Conservation (phyloP, 2,888 invertebrate genomes). For the Dendrolimus houi region DNA sequence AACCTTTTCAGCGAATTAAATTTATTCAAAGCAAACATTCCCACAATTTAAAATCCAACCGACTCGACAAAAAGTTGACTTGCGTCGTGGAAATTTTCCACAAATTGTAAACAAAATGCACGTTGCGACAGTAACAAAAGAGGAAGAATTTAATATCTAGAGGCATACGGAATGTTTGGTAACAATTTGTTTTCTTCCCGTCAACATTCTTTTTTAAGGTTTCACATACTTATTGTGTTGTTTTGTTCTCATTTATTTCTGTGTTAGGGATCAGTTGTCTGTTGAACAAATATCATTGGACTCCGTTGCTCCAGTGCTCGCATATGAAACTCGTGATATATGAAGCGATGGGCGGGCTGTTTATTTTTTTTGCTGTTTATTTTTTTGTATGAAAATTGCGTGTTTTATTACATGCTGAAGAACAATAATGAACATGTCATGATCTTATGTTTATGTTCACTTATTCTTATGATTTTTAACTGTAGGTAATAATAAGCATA, state of each 20-base stretch:
- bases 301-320: not conserved
- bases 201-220: conserved; percentile 47
- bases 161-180: conserved; percentile 48
- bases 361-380: not conserved
- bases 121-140: conserved; percentile 50
- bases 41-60: conserved; percentile 39
- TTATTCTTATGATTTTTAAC: too few species aligned
- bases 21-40: conserved; percentile 41
- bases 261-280: not conserved
- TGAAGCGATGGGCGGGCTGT: conserved; percentile 2
- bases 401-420: not conserved
- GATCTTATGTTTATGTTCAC: too few species aligned
- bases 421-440: too few species aligned
- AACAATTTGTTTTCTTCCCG: conserved; percentile 60
- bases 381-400: not conserved
- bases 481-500: too few species aligned
- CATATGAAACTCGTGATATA: not conserved
- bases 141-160: conserved; percentile 69
- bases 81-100: conserved; percentile 35
- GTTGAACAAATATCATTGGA: not conserved
- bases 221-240: conserved; percentile 30
- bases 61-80: conserved; percentile 44
- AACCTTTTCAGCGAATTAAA: conserved; percentile 19
- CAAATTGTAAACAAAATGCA: conserved; percentile 56
- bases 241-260: conserved; percentile 21